Evolutionary conservation across 2,797 vertebrate genomes (phyloP), one percentile per base, ranked within the genome.

Genomic region (Steatocranus sp.): DNA sequence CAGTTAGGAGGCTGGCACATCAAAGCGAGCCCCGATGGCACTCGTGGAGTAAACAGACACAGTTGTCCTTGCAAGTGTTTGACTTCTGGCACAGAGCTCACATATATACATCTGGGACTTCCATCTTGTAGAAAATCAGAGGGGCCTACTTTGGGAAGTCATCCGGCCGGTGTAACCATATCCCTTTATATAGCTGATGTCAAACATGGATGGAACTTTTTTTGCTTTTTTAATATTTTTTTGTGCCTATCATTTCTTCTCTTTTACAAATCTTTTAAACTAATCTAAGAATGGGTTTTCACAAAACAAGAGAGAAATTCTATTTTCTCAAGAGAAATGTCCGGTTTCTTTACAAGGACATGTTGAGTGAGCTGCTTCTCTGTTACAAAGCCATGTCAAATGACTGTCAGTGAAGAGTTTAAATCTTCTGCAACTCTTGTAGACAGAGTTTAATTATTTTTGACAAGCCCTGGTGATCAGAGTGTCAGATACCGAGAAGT

Each of bases 71-170:
- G 79, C 87, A 85, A 76, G 66, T 76, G 43, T 75, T 27, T 1
- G 81, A 90, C 79, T 87, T 76, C 73, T 85, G 82, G 79, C 85
- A 75, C 76, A 82, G 34, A 34, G 51, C 80, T 86, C 86, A 80
- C 61, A 32, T 66, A 41, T 51, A 11, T 70, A 81, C 85, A 91
- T 92, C 90, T 91, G 91, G 85, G 82, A 9, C 84, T 75, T 94
- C 85, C 89, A 87, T 93, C 83, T 92, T 84, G 85, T 84, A 51
- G 75, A 79, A 18, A 63, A 78, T 73, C 41, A 73, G 25, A 78
- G 76, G 77, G 74, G 53, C 54, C 85, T 84, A 83, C 88, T 89
- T 88, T 48, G 66, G 43, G 51, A 80, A 58, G 38, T 75, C 50
- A 25, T 85, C 76, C 73, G 20, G 86, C 63, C 11, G 51, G 82